Evolutionary conservation across 2,888 invertebrate genomes (phyloP).

Genomic region (Ecdyonurus torrentis): DNA sequence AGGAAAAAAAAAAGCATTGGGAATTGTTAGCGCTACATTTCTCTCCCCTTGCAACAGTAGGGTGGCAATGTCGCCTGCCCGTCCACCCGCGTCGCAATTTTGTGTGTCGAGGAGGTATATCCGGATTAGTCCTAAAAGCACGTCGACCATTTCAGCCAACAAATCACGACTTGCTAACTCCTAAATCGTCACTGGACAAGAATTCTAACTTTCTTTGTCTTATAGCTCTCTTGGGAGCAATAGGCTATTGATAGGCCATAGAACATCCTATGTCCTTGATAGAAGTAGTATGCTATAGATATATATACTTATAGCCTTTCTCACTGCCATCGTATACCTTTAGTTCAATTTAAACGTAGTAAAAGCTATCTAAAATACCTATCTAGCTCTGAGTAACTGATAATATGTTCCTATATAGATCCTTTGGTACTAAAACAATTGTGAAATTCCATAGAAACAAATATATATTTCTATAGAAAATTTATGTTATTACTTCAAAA

Average conservation of each 20-base stretch:
- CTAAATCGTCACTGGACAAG: conserved; percentile 4
- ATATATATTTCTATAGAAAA: neutral
- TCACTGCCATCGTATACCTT: neutral
- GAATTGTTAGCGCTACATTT: neutral
- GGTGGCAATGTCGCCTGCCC: no score
- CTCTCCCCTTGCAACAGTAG: neutral
- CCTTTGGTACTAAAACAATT: neutral
- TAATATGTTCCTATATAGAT: neutral
- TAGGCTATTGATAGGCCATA: conserved; percentile 3
- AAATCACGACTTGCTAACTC: conserved; percentile 2
- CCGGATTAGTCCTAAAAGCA: conserved; percentile 3
- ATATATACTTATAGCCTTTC: no score
- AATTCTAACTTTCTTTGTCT: conserved; percentile 2
- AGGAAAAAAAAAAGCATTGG: neutral
- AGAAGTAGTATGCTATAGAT: no score
- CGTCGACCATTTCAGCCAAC: neutral
- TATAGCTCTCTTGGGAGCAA: neutral
- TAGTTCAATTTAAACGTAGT: neutral
- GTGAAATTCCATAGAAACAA: neutral
- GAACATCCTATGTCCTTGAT: neutral
- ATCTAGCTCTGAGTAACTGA: neutral
- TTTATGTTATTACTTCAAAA: neutral
- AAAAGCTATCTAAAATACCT: neutral
- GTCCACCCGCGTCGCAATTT: no score
- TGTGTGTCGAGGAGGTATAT: no score